phyloP scores from a whole-genome alignment of 2,113 vertebrate species.

The Nipponia nippon region DNA sequence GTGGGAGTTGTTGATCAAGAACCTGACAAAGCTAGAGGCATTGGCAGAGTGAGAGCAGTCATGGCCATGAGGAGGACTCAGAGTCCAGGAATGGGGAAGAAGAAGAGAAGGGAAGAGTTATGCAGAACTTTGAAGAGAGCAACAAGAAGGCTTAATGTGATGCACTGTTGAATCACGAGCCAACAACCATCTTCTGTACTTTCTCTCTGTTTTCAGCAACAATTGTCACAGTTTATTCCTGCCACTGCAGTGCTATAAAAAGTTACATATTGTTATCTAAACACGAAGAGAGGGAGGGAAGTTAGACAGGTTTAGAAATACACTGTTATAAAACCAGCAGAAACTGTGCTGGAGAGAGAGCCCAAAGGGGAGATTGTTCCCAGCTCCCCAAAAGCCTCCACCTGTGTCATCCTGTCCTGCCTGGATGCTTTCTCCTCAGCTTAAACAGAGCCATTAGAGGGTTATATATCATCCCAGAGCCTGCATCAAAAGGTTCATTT shows the following conservation, averaged over 20 bases:
- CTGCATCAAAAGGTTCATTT: background rate
- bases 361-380: background rate
- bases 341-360: background rate
- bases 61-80: background rate
- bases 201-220: background rate
- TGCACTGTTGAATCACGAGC: background rate
- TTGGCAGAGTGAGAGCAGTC: background rate
- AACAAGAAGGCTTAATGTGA: background rate
- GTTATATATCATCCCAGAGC: background rate
- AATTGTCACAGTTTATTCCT: background rate
- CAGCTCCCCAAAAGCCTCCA: background rate
- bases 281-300: background rate
- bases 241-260: slow-evolving; percentile 8
- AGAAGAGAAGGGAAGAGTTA: background rate
- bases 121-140: background rate
- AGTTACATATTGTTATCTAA: slow-evolving; percentile 13
- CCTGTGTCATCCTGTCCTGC: background rate
- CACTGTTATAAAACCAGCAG: background rate
- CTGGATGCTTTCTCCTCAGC: background rate
- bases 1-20: background rate
- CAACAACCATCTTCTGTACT: background rate
- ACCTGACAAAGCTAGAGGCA: background rate
- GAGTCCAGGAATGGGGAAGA: fast-evolving
- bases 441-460: background rate
- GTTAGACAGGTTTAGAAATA: background rate